phyloP scores from a whole-genome alignment of 2,888 invertebrate species.

The Eristalis tenax region DNA sequence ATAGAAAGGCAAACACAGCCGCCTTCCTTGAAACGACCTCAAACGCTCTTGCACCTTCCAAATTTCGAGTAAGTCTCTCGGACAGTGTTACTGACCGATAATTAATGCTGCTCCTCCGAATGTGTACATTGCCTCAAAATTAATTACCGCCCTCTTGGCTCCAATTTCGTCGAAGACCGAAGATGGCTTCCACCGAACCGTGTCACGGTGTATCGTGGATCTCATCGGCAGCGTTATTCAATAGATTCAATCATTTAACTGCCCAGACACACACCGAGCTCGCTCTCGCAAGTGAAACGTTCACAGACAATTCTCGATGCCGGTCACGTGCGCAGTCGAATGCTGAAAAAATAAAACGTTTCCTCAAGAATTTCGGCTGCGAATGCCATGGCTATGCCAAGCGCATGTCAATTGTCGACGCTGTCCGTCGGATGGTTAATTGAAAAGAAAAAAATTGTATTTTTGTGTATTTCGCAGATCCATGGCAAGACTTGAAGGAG shows the following conservation, averaged over 20 bases:
- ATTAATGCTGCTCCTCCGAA: background rate
- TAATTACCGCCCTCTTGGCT: background rate
- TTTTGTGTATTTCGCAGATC: slow-evolving; percentile 82
- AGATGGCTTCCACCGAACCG: slow-evolving; percentile 7
- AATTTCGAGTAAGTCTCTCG: background rate
- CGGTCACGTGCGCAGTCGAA: slow-evolving; percentile 42
- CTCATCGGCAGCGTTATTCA: slow-evolving; percentile 28
- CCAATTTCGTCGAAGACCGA: background rate
- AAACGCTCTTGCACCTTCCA: background rate
- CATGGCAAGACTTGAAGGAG: slow-evolving; percentile 89
- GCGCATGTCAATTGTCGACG: slow-evolving; percentile 50
- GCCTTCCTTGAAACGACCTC: background rate
- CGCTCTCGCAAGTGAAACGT: slow-evolving; percentile 19
- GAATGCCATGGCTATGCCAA: slow-evolving; percentile 19
- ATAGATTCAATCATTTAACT: slow-evolving; percentile 26
- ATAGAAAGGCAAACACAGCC: background rate
- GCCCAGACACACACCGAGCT: slow-evolving; percentile 12
- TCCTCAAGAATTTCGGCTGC: slow-evolving; percentile 38
- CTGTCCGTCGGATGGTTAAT: slow-evolving; percentile 20
- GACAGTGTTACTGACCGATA: background rate
- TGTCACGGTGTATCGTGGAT: slow-evolving; percentile 33
- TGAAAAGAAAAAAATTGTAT: slow-evolving; percentile 24
- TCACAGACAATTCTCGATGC: slow-evolving; percentile 12
- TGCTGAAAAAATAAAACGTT: slow-evolving; percentile 52
- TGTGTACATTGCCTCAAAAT: background rate